Base-by-base conservation (phyloP, 2,797 vertebrate genomes). In the Gymnocypris eckloni region DNA sequence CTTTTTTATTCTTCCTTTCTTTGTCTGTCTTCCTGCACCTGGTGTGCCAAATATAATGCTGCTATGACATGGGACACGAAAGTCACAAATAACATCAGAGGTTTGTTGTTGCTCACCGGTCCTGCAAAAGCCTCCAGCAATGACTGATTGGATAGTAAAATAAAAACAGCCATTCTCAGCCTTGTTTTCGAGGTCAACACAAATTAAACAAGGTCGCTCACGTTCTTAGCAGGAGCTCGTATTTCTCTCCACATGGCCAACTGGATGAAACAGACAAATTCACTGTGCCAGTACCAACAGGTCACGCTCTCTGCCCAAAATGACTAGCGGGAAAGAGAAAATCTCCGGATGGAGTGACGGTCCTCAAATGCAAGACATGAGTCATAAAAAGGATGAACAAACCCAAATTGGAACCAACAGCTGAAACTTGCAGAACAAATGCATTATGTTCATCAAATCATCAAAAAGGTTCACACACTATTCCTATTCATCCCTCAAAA, bases 51-150 rank as follows among this genome's bases (percentile, higher is more conserved):
- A 84, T 28, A 45, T 79, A 70, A 84, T 43, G 33, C 33, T 15
- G 33, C 22, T 1, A n/a, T 83, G 61, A 84, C 59, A 18, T 6
- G 4, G 20, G 54, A 75, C 82, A 67, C n/a, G 2, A 16, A 52
- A 84, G 73, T 76, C 59, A 84, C 59, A 67, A 54, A 67, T 10
- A 41, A 33, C 50, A 70, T 78, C 73, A 78, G 22, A 69, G 70
- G 82, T 77, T 77, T 33, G 33, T 54, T 20, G 43, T 41, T 69
- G 2, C 41, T 78, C 48, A 69, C 15, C 22, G 22, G 48, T 22
- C 33, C 59, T 50, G 37, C 48, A 50, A 84, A 77, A 22, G 48
- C 73, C 61, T 84, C 75, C 48, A 59, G 39, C 48, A 43, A 52
- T 39, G 39, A 41, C 16, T 54, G 73, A 77, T 54, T 67, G 45